Evolutionary conservation across 2,888 invertebrate genomes (phyloP), one percentile per base, ranked within the genome.

Genomic region (Drosophila borealis): DNA sequence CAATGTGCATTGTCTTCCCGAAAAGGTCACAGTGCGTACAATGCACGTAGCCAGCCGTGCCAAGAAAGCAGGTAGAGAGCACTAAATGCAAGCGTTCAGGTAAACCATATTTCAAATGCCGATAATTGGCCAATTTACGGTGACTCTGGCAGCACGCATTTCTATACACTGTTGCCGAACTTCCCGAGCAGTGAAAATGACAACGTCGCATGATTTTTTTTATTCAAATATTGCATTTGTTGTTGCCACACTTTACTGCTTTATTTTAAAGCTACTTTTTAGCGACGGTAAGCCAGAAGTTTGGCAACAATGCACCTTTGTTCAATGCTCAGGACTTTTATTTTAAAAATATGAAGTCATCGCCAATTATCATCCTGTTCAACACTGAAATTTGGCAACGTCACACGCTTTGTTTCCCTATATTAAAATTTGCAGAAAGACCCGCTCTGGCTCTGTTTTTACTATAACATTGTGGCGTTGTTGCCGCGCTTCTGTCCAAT

Each of bases 61-160:
- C 51, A 13, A 34, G 39, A 69, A 34, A 13, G 9, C 81, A 81
- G 89, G 85, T 89, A 86, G 67, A 70, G 48, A 11, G 54, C 55
- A 59, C 50, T 48, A 55, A 34, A 66, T 37, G 5, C 19, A 33
- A 19, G 33, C 53, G 53, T 4, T 11, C 89, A 86, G 89, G 89
- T 88, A 86, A 79, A 75, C 50, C 70, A 80, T 85, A 81, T 88
- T 85, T 85, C 80, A 83, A 87, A 81, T 78, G 78, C 68, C 65
- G 87, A 82, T 89, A 89, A 90, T 89, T 89, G 90, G 90, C 89
- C 88, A 88, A 90, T 90, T 90, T 88, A 82, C 66, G 62, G 70
- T 42, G 74, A 50, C 39, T 55, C 49, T 41, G 41, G 54, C 17
- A 51, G 21, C 29, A 29, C 29, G 29, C 29, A 29, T 29, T 29